Conservation (phyloP, 2,888 invertebrate genomes). For the Diaprepes abbreviatus region DNA sequence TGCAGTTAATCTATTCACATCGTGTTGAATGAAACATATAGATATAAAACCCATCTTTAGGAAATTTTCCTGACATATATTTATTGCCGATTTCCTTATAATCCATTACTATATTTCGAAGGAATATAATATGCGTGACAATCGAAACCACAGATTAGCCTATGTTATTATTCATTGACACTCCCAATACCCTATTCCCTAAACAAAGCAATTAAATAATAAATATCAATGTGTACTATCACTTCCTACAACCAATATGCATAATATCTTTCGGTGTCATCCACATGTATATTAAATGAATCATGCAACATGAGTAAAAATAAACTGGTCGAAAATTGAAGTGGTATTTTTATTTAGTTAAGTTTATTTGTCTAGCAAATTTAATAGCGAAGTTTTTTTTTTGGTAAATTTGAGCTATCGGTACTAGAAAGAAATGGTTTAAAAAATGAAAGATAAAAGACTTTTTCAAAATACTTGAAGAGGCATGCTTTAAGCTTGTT, state of each 20-base stretch:
- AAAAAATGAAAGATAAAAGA: too few relatives aligned
- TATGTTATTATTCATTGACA: slow-evolving; percentile 5
- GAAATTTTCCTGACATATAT: not conserved
- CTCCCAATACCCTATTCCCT: slow-evolving; percentile 15
- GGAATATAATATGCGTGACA: not conserved
- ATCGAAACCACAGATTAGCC: not conserved
- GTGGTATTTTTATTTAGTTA: not conserved
- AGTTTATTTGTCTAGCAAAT: too few relatives aligned
- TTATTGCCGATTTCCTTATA: not conserved
- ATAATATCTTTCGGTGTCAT: slow-evolving; percentile 10
- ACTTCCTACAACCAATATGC: slow-evolving; percentile 18
- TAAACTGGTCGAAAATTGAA: slow-evolving; percentile 2
- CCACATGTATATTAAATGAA: slow-evolving; percentile 8
- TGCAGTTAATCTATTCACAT: too few relatives aligned
- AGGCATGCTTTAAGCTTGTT: too few relatives aligned
- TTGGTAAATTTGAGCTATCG: too few relatives aligned
- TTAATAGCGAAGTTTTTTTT: too few relatives aligned
- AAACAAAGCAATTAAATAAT: not conserved
- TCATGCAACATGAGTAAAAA: not conserved
- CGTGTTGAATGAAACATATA: too few relatives aligned
- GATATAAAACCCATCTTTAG: too few relatives aligned
- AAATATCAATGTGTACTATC: not conserved
- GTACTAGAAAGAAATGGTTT: too few relatives aligned
- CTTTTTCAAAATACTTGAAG: too few relatives aligned
- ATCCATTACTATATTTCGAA: not conserved